phyloP scores from a whole-genome alignment of 2,797 vertebrate species.

The Argya squamiceps region DNA sequence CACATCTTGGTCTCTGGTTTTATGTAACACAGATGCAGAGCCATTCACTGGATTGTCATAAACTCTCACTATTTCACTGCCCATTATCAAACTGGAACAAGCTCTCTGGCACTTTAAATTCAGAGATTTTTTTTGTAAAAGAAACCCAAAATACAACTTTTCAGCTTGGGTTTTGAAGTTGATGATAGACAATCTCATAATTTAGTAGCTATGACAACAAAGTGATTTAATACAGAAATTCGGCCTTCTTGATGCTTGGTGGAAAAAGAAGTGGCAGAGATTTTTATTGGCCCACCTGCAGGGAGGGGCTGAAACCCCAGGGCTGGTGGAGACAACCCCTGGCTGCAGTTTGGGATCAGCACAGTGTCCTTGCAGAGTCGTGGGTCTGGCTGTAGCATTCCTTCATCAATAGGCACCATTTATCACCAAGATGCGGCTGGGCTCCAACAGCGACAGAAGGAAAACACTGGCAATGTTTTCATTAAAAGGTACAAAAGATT shows the following conservation, averaged over 20 bases:
- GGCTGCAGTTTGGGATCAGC: neutral
- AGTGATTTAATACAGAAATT: neutral
- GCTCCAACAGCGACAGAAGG: conserved; percentile 54
- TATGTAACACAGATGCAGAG: neutral
- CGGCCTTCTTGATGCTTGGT: fast-evolving
- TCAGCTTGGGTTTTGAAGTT: neutral
- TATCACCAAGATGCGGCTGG: conserved; percentile 52
- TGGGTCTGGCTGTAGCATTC: conserved; percentile 23
- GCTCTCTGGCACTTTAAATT: neutral
- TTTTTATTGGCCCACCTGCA: neutral
- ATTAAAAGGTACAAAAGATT: conserved; percentile 67
- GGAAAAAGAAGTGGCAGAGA: neutral
- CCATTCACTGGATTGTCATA: neutral
- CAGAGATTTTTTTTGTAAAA: neutral
- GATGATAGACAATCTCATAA: neutral
- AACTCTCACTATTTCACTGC: neutral
- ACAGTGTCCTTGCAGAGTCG: neutral
- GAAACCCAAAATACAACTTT: too few relatives aligned
- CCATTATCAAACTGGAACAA: neutral
- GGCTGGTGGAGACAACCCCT: neutral
- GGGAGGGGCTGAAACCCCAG: neutral
- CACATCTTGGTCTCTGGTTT: neutral
- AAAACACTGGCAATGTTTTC: conserved; percentile 67
- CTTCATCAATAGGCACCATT: conserved; percentile 47
- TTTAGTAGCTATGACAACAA: neutral